These are phyloP conservation scores for Caenorhabditis panamensis DNA, from an alignment of 2,888 invertebrate genomes.

Conservation along the genomic window DNA sequence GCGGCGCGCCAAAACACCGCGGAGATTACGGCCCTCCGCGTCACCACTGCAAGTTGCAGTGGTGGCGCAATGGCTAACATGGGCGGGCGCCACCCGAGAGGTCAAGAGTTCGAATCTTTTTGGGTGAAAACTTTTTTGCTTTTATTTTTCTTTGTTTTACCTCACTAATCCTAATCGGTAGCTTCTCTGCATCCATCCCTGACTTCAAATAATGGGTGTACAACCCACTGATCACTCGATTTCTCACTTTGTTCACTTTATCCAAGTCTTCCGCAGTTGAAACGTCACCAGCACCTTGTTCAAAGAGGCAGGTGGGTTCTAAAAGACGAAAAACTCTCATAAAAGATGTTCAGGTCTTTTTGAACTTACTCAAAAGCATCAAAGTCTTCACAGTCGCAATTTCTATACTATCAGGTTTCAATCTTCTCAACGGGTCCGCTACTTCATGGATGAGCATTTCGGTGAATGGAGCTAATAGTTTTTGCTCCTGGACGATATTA, in stretches of 20 bases:
- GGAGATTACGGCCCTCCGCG: too few relatives aligned
- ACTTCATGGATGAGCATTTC: conserved; percentile 64
- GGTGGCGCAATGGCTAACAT: too few relatives aligned
- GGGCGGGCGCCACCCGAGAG: too few relatives aligned
- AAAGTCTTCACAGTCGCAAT: conserved; percentile 66
- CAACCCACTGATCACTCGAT: conserved; percentile 61
- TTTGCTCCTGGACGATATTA: conserved; percentile 48
- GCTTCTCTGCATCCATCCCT: conserved; percentile 31
- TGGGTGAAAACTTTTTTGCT: too few relatives aligned
- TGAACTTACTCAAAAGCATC: conserved; percentile 67
- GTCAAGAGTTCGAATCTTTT: too few relatives aligned
- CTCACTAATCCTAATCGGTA: conserved; percentile 45
- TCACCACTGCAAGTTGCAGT: too few relatives aligned
- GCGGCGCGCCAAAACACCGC: too few relatives aligned
- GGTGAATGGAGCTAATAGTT: conserved; percentile 60
- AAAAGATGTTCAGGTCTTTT: not conserved
- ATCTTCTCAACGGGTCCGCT: conserved; percentile 55
- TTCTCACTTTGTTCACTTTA: conserved; percentile 40
- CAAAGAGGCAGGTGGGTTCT: conserved; percentile 63
- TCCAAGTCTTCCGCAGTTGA: conserved; percentile 55
- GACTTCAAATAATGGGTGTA: conserved; percentile 48
- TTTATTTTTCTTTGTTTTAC: too few relatives aligned
- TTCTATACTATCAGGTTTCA: conserved; percentile 59
- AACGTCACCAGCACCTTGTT: conserved; percentile 33
- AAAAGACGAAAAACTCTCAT: too few relatives aligned